A percentile compares a stretch with the other conserved stretches of the same genome.
Conservation (phyloP, 1,140 invertebrate genomes). For the Lineus longissimus region DNA sequence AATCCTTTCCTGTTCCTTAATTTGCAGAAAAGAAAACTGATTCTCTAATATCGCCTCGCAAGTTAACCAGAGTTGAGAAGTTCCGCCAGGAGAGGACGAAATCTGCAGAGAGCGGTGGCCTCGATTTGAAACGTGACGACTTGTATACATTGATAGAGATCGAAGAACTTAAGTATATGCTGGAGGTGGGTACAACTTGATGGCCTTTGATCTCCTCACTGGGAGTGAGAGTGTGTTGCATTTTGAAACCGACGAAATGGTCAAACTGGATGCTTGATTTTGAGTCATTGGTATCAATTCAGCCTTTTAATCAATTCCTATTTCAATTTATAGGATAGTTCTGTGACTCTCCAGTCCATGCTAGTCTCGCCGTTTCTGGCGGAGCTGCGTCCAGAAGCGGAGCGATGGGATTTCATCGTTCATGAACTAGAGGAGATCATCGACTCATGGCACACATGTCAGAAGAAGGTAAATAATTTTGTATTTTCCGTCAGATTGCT, state of each 20-base stretch:
- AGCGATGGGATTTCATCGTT: slow-evolving; percentile 35
- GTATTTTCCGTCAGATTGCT: too few species aligned
- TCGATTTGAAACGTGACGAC: slow-evolving; percentile 43
- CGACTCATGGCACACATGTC: slow-evolving; percentile 43
- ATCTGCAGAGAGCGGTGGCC: slow-evolving; percentile 28
- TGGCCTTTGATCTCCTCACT: too few species aligned
- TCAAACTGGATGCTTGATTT: too few species aligned
- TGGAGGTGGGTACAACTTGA: slow-evolving; percentile 35
- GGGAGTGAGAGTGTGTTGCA: too few species aligned
- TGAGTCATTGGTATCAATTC: too few species aligned
- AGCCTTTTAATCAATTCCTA: too few species aligned
- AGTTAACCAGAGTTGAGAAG: slow-evolving; percentile 29
- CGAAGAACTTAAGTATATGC: slow-evolving; percentile 49
- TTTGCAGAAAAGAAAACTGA: not conserved
- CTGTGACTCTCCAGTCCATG: slow-evolving; percentile 45
- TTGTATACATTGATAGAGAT: slow-evolving; percentile 49
- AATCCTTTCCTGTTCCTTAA: too few species aligned
- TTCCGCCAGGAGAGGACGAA: slow-evolving; percentile 38
- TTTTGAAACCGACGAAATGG: too few species aligned
- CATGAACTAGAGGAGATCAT: slow-evolving; percentile 48
- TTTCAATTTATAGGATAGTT: slow-evolving; percentile 46
- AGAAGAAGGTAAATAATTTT: slow-evolving; percentile 43
- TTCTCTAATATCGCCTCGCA: too few species aligned
- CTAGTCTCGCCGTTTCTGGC: slow-evolving; percentile 44
- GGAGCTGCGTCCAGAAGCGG: slow-evolving; percentile 35